Evolutionary conservation across 2,797 vertebrate species (phyloP).

Genomic region (Vespertilio murinus): DNA sequence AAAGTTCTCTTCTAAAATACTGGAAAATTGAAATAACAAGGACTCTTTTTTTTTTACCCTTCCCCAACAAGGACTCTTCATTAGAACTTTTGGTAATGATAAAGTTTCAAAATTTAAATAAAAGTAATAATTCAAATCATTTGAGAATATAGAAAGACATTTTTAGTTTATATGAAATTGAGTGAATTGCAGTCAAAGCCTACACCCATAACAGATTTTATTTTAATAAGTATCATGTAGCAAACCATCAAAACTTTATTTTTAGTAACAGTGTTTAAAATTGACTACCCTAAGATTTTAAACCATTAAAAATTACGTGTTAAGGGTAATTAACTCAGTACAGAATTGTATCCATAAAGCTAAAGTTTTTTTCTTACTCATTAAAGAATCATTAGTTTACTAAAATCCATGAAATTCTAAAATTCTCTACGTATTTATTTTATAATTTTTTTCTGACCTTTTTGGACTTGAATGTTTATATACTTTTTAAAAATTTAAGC

Average conservation of each 20-base stretch:
- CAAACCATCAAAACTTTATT: conserved; percentile 44
- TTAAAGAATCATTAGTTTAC: conserved; percentile 82
- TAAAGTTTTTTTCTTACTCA: conserved; percentile 73
- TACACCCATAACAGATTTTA: conserved; percentile 21
- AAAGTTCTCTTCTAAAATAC: conserved; percentile 76
- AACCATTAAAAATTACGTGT: conserved; percentile 65
- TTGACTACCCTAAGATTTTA: conserved; percentile 68
- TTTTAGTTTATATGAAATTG: conserved; percentile 57
- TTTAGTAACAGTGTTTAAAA: conserved; percentile 63
- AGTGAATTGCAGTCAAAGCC: conserved; percentile 12
- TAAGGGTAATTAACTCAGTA: conserved; percentile 62
- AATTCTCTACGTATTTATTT: conserved; percentile 84
- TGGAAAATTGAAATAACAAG: conserved; percentile 80
- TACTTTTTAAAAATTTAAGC: conserved; percentile 87
- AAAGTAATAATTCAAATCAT: conserved; percentile 35
- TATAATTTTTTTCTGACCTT: conserved; percentile 89
- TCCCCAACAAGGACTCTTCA: conserved; percentile 56
- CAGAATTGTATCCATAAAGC: conserved; percentile 64
- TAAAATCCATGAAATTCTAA: conserved; percentile 75
- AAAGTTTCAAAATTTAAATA: conserved; percentile 37
- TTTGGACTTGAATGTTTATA: conserved; percentile 89
- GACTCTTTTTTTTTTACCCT: too few species aligned
- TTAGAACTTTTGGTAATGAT: conserved; percentile 26
- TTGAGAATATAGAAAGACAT: conserved; percentile 57
- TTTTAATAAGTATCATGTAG: conserved; percentile 17